Evolutionary conservation across 2,113 vertebrate species (phyloP).

Genomic region (Hydrochoerus hydrochaeris): DNA sequence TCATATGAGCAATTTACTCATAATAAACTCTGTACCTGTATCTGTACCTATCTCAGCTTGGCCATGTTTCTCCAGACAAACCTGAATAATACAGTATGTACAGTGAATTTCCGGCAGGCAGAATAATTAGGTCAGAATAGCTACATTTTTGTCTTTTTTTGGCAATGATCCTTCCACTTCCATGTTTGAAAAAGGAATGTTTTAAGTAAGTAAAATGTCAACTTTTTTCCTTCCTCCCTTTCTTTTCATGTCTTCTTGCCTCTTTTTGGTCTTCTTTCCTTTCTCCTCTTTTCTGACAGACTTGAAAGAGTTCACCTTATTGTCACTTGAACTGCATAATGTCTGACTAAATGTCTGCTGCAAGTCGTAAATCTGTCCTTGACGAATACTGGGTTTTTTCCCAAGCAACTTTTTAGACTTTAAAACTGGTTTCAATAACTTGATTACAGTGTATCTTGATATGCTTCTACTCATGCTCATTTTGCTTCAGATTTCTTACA

Average conservation of each 20-base stretch:
- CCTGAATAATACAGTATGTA: background rate
- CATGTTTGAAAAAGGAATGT: background rate
- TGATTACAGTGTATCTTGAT: background rate
- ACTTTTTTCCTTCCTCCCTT: background rate
- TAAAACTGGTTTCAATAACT: background rate
- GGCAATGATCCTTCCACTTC: background rate
- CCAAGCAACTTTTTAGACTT: background rate
- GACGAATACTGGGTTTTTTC: background rate
- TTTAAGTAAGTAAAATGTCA: background rate
- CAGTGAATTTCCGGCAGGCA: background rate
- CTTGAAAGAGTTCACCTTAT: background rate
- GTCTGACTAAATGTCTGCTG: background rate
- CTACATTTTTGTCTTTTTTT: background rate
- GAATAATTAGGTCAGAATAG: background rate
- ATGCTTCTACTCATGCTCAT: background rate
- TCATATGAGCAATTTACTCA: background rate
- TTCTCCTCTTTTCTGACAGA: background rate
- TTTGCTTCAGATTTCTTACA: background rate
- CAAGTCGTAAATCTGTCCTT: background rate
- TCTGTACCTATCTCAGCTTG: background rate
- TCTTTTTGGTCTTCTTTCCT: background rate
- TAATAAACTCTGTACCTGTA: background rate
- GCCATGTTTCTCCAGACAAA: background rate
- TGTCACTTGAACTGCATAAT: background rate
- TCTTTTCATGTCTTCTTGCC: background rate